Evolutionary conservation across 1,140 invertebrate genomes (phyloP), one percentile per base, ranked within the genome.

Genomic region (Probaryconus sp.): DNA sequence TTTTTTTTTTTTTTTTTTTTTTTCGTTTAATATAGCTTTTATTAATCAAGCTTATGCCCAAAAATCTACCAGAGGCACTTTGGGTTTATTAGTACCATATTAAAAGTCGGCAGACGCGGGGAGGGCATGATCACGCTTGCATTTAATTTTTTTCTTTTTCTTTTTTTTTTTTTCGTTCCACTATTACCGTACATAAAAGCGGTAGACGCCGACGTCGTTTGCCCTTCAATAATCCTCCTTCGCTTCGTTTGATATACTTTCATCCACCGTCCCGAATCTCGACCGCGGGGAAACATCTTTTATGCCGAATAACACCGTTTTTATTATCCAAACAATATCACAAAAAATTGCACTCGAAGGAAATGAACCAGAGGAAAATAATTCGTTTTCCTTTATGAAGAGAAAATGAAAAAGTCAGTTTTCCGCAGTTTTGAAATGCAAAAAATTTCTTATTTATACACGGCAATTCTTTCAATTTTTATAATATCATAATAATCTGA

Each of bases 11-110:
- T 26, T 61, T 35, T 38, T 58, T 76, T 69, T 75, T 53, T 53
- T 55, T 73, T 79, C 73, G 76, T 70, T 76, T 75, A 63, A 70
- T 80, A 65, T 72, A 72, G 73, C 79, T 82, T 84, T 82, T 82
- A 83, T 86, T 85, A 83, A 79, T 85, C 81, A 85, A 86, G 83
- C 83, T 86, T 86, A 87, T 87, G 83, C 85, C 85, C 84, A 86
- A 88, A 87, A 86, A 87, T 87, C 85, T 88, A 88, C 85, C 83
- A 87, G 85, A 88, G 85, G 85, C 85, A 88, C 85, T 87, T 88
- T 86, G 85, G 85, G 83, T 86, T 85, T 85, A 85, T 87, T 88
- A 88, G 86, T 88, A 88, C 86, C 86, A 87, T 88, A 75, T 75
- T 85, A 82, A 77, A 84, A 83, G 79, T 86, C 82, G 82, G 82